A percentile compares a stretch with the other conserved stretches of the same genome.
Evolutionary conservation across 2,113 vertebrate species (phyloP).

Genomic region (Centropus unirufus): DNA sequence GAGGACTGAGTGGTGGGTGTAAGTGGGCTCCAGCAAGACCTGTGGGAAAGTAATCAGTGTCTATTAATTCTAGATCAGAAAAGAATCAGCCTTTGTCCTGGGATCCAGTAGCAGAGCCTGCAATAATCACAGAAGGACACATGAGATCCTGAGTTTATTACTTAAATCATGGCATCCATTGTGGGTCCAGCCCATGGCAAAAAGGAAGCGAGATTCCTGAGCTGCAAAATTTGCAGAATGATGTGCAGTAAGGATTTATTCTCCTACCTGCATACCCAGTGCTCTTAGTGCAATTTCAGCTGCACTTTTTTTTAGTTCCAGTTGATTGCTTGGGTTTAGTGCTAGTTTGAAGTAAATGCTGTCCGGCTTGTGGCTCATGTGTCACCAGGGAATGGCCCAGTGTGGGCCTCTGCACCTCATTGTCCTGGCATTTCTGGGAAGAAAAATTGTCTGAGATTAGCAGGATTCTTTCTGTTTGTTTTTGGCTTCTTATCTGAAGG

Average conservation of each 20-base stretch:
- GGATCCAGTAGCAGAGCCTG: neutral
- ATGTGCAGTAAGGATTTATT: neutral
- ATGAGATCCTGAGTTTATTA: neutral
- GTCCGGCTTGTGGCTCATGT: fast-evolving
- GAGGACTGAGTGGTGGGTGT: neutral
- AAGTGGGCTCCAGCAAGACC: neutral
- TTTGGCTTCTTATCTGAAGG: neutral
- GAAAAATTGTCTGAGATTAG: neutral
- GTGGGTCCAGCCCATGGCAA: neutral
- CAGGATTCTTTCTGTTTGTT: neutral
- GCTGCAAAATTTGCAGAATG: neutral
- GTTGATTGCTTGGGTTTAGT: neutral
- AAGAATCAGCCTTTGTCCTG: neutral
- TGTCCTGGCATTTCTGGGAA: neutral
- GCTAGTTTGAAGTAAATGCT: neutral
- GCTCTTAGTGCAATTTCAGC: neutral
- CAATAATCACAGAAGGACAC: neutral
- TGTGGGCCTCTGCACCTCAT: neutral
- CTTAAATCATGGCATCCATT: neutral
- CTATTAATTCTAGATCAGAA: neutral
- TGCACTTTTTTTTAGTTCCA: neutral
- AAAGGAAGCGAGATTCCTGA: neutral
- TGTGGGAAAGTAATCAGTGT: neutral
- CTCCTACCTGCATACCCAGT: neutral
- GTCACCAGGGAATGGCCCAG: neutral